phyloP scores from a whole-genome alignment of 2,888 invertebrate genomes.

The Eurytoma californica region DNA sequence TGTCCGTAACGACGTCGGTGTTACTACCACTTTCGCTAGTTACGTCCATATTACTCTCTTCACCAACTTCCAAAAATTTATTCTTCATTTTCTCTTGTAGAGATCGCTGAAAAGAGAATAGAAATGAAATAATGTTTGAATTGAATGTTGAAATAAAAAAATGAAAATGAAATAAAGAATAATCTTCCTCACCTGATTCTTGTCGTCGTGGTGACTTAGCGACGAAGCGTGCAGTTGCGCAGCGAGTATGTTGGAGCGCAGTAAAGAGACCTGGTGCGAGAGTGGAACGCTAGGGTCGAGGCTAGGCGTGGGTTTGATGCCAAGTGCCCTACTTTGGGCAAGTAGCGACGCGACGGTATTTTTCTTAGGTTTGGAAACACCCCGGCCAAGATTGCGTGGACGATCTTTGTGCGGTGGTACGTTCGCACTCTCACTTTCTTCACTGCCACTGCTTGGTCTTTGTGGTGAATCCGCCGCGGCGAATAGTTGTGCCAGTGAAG shows the following conservation, averaged over 20 bases:
- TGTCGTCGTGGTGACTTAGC: constrained; percentile 67
- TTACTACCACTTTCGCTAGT: constrained; percentile 74
- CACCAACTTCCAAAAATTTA: constrained; percentile 72
- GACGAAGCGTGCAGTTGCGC: constrained; percentile 77
- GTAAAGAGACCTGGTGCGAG: constrained; percentile 78
- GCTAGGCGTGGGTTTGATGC: constrained; percentile 83
- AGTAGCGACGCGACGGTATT: constrained; percentile 92
- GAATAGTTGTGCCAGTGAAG: constrained; percentile 78
- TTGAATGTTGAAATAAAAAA: neutral
- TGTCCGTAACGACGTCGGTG: constrained; percentile 72
- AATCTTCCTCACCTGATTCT: constrained; percentile 66
- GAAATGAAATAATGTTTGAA: neutral
- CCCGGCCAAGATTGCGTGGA: constrained; percentile 89
- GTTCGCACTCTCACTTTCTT: constrained; percentile 78
- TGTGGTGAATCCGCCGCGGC: constrained; percentile 79
- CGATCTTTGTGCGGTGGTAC: constrained; percentile 80
- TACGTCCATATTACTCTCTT: constrained; percentile 74
- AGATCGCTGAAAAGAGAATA: constrained; percentile 64
- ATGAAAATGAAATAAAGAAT: constrained; percentile 1
- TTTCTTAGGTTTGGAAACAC: constrained; percentile 93
- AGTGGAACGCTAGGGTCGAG: constrained; percentile 78
- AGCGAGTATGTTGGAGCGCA: constrained; percentile 80
- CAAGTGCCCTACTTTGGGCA: constrained; percentile 90
- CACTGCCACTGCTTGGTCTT: constrained; percentile 79
- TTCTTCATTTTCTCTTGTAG: constrained; percentile 75